Base-by-base conservation (phyloP, 2,113 vertebrate genomes). In the Corythoichthys haematopterus region DNA sequence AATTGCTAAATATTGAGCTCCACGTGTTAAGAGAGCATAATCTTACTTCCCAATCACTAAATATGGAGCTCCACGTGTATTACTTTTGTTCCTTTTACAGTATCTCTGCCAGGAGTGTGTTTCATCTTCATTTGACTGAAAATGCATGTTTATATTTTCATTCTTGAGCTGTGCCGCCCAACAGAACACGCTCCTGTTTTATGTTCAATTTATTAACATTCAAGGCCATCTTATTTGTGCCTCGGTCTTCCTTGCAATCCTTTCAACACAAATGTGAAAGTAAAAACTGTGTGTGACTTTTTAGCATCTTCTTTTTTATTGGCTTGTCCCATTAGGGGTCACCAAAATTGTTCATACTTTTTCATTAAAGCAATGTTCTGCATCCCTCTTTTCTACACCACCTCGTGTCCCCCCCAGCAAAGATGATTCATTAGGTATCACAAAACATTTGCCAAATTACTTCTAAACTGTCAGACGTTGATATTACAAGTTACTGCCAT, bases 11-110 rank as follows among this genome's bases (percentile, higher is more conserved):
- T 68, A 79, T 85, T 79, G 82, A 85, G 87, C 85, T 85, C 85
- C 71, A 71, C 78, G 46, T 72, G 85, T 51, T 6, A 75, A 78
- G 85, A 87, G 76, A 88, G 48, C 48, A 88, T 82, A 77, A 45
- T 73, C 84, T 88, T 82, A 87, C 88, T 90, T 88, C 79, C 79
- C 68, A 83, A 83, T 81, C 80, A 83, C 84, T 85, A 85, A 87
- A 84, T 68, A 79, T 85, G 80, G 82, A 85, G 87, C 85, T 85
- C 85, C 71, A 71, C 78, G 46, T 72, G 85, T 88, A 84, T 28
- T 87, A 85, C 87, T 88, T 87, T 81, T 78, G 84, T 83, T 87
- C 81, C 85, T 85, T 86, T 89, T 28, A 28, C 20, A 28, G 20
- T 88, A 87, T 81, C 84, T 81, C 74, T 70, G 75, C 65, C 40